A percentile compares a stretch with the other conserved stretches of the same genome.
Evolutionary conservation across 2,797 vertebrate genomes (phyloP).

Genomic region (Natrix natrix): DNA sequence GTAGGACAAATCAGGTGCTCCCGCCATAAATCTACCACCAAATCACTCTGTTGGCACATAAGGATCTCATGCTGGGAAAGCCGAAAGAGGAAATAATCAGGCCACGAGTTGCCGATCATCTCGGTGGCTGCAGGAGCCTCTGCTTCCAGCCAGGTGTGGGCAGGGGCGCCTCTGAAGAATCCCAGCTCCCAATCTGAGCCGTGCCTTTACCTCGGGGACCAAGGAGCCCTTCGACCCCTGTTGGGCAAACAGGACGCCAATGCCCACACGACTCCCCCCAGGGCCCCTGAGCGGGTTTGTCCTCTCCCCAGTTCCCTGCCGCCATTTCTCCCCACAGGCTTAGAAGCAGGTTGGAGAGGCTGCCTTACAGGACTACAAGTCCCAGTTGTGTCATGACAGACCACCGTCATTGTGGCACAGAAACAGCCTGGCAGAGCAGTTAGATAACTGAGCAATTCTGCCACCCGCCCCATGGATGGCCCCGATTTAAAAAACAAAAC

Average conservation of each 20-base stretch:
- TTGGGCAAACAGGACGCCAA: neutral
- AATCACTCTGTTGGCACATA: constrained; percentile 61
- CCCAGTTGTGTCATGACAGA: neutral
- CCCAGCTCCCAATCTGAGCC: neutral
- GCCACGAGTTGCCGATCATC: constrained; percentile 58
- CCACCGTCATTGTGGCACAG: neutral
- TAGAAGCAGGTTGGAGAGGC: neutral
- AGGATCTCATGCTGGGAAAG: constrained; percentile 58
- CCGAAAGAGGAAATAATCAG: constrained; percentile 56
- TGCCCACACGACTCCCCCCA: neutral
- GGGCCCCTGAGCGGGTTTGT: neutral
- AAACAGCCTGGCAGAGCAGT: neutral
- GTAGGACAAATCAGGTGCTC: constrained; percentile 63
- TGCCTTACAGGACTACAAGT: neutral
- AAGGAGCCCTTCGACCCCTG: neutral
- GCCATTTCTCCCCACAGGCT: neutral
- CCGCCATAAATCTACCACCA: constrained; percentile 62
- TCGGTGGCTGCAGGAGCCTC: constrained; percentile 30
- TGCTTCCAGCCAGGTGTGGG: constrained; percentile 11
- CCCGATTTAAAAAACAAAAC: neutral
- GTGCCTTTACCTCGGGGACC: neutral
- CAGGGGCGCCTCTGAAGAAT: neutral
- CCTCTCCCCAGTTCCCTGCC: neutral
- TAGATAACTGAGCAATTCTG: neutral
- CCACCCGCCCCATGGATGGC: neutral